A percentile compares a stretch with the other conserved stretches of the same genome.
Evolutionary conservation across 2,888 invertebrate genomes (phyloP).

Genomic region (Rotaria magnacalcarata): DNA sequence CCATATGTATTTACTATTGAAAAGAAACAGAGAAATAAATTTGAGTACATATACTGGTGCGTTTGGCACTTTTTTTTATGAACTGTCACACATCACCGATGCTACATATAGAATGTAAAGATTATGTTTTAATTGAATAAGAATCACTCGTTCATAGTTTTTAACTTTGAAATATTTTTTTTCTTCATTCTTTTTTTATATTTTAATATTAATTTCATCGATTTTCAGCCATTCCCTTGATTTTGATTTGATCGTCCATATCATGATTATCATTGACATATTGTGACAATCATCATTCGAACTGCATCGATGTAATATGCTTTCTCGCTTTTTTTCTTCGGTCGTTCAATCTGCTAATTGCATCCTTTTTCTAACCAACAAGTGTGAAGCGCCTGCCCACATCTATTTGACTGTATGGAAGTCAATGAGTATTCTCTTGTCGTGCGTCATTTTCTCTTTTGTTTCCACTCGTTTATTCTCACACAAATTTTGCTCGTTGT

Average conservation of each 20-base stretch:
- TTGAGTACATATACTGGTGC: not conserved
- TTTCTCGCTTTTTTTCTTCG: conserved; percentile 4
- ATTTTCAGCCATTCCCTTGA: not conserved
- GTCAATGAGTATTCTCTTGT: not conserved
- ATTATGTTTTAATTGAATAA: not conserved
- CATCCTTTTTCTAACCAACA: conserved; percentile 17
- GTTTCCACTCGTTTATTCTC: not conserved
- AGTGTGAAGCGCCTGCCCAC: conserved; percentile 11
- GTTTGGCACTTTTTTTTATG: not conserved
- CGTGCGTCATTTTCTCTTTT: not conserved
- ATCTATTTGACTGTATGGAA: not conserved
- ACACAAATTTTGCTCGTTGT: not conserved
- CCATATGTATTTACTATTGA: not conserved
- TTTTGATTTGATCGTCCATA: conserved; percentile 20
- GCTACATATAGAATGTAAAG: not conserved
- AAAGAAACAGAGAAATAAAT: conserved; percentile 31
- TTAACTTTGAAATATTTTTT: not conserved
- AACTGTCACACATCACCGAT: not conserved
- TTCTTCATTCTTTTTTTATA: not conserved
- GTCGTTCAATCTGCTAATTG: conserved; percentile 26
- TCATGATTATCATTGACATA: conserved; percentile 22
- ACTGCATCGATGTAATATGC: conserved; percentile 16
- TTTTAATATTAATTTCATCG: not conserved
- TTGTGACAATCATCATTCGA: conserved; percentile 28
- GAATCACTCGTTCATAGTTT: not conserved